Evolutionary conservation across 2,888 invertebrate species (phyloP).

Genomic region (Scrobipalpa costella): DNA sequence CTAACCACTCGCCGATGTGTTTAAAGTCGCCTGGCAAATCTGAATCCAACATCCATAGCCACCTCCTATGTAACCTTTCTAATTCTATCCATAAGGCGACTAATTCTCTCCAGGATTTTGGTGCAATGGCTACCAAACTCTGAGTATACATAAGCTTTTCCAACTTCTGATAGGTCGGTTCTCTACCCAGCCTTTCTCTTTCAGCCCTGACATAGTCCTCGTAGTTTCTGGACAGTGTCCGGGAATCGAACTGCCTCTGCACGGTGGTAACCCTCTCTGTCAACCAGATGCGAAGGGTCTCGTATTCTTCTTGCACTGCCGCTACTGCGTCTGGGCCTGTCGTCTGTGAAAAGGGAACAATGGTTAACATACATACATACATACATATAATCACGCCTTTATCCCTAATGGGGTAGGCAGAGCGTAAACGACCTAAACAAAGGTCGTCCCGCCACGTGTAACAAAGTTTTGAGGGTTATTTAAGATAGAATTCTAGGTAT

Average conservation of each 20-base stretch:
- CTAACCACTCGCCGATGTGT: constrained; percentile 93
- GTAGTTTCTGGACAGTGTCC: constrained; percentile 88
- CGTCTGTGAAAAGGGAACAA: constrained; percentile 64
- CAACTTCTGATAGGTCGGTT: constrained; percentile 87
- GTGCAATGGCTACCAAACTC: constrained; percentile 89
- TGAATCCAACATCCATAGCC: constrained; percentile 95
- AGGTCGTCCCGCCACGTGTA: too few species aligned
- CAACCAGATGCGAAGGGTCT: constrained; percentile 90
- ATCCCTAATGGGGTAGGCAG: too few species aligned
- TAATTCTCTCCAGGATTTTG: constrained; percentile 92
- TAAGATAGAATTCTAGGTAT: too few species aligned
- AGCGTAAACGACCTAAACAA: too few species aligned
- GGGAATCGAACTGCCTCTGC: constrained; percentile 88
- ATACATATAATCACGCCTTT: too few species aligned
- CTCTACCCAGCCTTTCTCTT: constrained; percentile 87
- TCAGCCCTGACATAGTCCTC: constrained; percentile 90
- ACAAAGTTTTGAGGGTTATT: too few species aligned
- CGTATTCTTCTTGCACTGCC: constrained; percentile 90
- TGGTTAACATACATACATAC: constrained; percentile 14
- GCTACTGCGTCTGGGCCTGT: constrained; percentile 87
- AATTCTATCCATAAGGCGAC: constrained; percentile 91
- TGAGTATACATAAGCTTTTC: constrained; percentile 90
- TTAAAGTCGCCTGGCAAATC: constrained; percentile 92
- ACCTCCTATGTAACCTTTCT: constrained; percentile 88
- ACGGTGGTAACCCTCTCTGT: constrained; percentile 88